A percentile compares a stretch with the other conserved stretches of the same genome.
Conservation (phyloP, 1,140 invertebrate species). For the Heliothis virescens region DNA sequence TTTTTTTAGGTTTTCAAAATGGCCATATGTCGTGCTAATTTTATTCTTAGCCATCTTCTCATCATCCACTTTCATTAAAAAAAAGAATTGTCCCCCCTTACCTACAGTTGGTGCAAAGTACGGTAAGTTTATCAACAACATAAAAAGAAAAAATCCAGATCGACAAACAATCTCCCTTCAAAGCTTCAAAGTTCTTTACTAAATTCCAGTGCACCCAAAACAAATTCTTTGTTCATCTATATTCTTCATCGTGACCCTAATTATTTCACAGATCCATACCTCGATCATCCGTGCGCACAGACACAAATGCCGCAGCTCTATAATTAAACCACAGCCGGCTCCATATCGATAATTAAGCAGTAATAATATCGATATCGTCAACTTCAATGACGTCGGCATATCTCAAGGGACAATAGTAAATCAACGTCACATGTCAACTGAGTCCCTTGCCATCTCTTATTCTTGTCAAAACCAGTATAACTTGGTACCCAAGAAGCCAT, state of each 20-base stretch:
- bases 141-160: no score
- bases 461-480: conserved; percentile 65
- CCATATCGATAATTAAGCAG: conserved; percentile 44
- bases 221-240: no score
- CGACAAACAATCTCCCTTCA: no score
- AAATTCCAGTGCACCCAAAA: no score
- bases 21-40: no score
- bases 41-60: no score
- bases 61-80: no score
- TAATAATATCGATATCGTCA: conserved; percentile 43
- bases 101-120: no score
- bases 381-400: conserved; percentile 72
- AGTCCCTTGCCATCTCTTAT: conserved; percentile 70
- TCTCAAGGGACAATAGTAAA: conserved; percentile 77
- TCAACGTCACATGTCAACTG: conserved; percentile 84
- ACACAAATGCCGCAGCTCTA: not conserved
- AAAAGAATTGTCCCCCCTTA: no score
- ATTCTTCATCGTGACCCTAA: not conserved
- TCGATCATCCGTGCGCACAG: not conserved
- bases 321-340: conserved; percentile 38
- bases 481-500: conserved; percentile 62
- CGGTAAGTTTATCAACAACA: no score
- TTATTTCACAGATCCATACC: not conserved
- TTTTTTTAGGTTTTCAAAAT: no score
- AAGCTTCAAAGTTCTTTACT: no score